A percentile compares a stretch with the other conserved stretches of the same genome.
Conservation (phyloP, 2,113 vertebrate genomes). For the Notothenia coriiceps region DNA sequence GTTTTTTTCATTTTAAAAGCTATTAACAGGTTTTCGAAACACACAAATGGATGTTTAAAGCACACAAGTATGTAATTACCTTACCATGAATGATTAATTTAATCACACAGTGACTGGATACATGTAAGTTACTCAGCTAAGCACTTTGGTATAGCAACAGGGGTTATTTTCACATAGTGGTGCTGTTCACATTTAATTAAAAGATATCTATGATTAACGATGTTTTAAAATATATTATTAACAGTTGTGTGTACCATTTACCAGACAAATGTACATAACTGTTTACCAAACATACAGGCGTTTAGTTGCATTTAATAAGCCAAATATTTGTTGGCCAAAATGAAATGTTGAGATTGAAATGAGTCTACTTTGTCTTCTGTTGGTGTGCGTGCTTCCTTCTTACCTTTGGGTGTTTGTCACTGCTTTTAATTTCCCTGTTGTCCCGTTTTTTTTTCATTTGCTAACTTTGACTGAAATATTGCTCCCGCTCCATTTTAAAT, state of each 20-base stretch:
- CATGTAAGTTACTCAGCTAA: slow-evolving; percentile 37
- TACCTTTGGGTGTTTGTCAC: too few species aligned
- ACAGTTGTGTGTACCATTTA: background rate
- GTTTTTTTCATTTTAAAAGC: slow-evolving; percentile 65
- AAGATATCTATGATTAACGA: background rate
- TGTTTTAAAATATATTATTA: background rate
- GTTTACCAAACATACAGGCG: background rate
- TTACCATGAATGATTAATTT: slow-evolving; percentile 71
- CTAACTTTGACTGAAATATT: slow-evolving; percentile 32
- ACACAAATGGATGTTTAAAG: slow-evolving; percentile 64
- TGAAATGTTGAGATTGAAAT: too few species aligned
- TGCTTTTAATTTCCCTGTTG: too few species aligned
- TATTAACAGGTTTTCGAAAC: slow-evolving; percentile 61
- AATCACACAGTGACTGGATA: slow-evolving; percentile 48
- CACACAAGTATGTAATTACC: slow-evolving; percentile 63
- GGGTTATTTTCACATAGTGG: background rate
- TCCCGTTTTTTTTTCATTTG: background rate
- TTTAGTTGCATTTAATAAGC: background rate
- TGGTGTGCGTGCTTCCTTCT: too few species aligned
- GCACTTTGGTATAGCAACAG: slow-evolving; percentile 2
- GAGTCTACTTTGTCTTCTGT: background rate
- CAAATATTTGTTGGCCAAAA: too few species aligned
- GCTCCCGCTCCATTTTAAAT: slow-evolving; percentile 42
- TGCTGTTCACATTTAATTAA: background rate
- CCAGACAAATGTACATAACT: background rate